Conservation (phyloP, 2,888 invertebrate species). For the Drosophila antonietae region DNA sequence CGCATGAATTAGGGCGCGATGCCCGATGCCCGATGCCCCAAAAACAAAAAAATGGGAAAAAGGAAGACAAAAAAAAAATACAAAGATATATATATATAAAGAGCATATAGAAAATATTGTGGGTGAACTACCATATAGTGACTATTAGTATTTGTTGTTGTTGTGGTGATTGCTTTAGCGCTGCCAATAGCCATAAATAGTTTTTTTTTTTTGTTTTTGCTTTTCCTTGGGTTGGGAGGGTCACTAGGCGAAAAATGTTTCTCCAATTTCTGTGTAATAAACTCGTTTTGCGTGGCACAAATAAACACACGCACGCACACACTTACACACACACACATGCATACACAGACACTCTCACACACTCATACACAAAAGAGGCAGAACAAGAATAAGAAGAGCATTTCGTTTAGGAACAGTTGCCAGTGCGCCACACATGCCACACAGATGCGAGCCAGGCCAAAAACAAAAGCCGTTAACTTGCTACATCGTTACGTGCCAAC, state of each 20-base stretch:
- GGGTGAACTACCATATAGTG: conserved; percentile 44
- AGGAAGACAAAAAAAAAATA: conserved; percentile 3
- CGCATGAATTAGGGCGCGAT: conserved; percentile 54
- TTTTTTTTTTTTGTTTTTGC: conserved; percentile 34
- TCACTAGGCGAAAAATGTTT: conserved; percentile 55
- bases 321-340: conserved; percentile 31
- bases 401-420: conserved; percentile 52
- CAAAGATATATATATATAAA: conserved; percentile 30
- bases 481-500: conserved; percentile 66
- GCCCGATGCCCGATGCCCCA: conserved; percentile 1
- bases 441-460: conserved; percentile 41
- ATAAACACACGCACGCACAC: conserved; percentile 49
- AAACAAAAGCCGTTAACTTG: conserved; percentile 74
- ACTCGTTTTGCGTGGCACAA: conserved; percentile 74
- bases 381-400: conserved; percentile 43
- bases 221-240: conserved; percentile 1
- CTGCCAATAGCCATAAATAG: conserved; percentile 76
- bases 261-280: conserved; percentile 70
- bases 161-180: conserved; percentile 68
- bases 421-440: conserved; percentile 23
- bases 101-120: conserved; percentile 49
- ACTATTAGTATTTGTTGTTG: conserved; percentile 49
- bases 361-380: conserved; percentile 26
- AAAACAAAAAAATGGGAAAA: conserved; percentile 4
- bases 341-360: conserved; percentile 15